Base-by-base conservation (phyloP, 2,888 invertebrate species). In the Eupelmus urozonus region DNA sequence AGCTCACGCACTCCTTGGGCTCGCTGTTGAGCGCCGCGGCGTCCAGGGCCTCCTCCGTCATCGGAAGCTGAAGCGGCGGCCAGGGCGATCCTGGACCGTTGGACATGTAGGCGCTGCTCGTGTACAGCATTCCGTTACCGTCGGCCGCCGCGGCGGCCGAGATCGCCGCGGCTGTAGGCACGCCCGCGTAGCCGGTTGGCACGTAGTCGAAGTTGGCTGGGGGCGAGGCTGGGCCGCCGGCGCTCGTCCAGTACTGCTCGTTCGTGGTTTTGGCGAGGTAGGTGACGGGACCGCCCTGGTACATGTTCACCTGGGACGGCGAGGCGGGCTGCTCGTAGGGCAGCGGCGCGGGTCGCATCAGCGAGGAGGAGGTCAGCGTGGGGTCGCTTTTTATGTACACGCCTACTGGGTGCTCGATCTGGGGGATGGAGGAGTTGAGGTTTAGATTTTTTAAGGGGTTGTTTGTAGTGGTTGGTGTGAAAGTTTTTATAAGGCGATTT, bases 1-100 rank as follows among this genome's bases (percentile, higher is more conserved):
- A 94, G 87, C 93, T 93, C 67, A 93, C 93, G 86, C 94, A 94
- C 90, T 95, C 94, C 90, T 94, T 95, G 83, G 93, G 92, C 84
- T 94, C 94, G 88, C 92, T 91, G 59, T 92, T 92, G 81, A 92
- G 92, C 45, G 89, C 87, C 55, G 79, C 90, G 87, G 1, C 90
- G 88, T 84, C 83, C 72, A 91, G 86, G 80, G 91, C 67, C 0
- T 82, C 90, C 49, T 92, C 91, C 57, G 88, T 72, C 0, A 90
- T 90, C 86, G 88, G 88, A 67, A 92, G 88, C 1, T 90, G 82
- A 20, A 88, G 75, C 0, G 86, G 83, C 5, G 91, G 87, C 92
- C 92, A 92, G 2, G 91, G 88, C 0, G 92, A 90, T 60, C 91
- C 90, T 84, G 82, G 83, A 92, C 92, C 91, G 80, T 90, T 90